Percentiles rank a stretch among this genome's conserved stretches.
These are phyloP conservation scores for Tolypeutes matacus DNA, from an alignment of 2,797 vertebrate species.

Conservation along the genomic window DNA sequence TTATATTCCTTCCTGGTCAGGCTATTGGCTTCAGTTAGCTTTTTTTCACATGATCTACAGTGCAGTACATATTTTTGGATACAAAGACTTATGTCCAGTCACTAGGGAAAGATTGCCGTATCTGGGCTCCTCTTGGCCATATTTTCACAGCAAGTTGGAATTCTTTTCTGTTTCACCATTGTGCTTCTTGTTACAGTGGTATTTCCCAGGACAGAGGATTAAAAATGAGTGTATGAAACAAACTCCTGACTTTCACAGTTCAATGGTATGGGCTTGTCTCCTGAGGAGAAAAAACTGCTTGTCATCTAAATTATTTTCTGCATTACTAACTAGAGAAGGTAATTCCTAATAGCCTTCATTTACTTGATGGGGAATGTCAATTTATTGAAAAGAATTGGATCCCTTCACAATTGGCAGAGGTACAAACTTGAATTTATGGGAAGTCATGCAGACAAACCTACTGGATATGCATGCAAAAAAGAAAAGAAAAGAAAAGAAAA, in stretches of 20 bases:
- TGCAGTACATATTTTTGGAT: neutral
- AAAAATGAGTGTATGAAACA: slow-evolving; percentile 46
- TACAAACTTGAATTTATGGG: neutral
- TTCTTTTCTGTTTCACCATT: neutral
- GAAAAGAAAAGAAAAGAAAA: neutral
- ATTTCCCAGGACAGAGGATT: slow-evolving; percentile 45
- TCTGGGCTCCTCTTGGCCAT: neutral
- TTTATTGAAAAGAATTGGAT: slow-evolving; percentile 36
- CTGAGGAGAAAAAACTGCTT: neutral
- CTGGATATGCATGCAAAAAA: neutral
- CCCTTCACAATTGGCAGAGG: neutral
- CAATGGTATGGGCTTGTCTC: neutral
- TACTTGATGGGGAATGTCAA: slow-evolving; percentile 52
- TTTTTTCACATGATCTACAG: slow-evolving; percentile 16
- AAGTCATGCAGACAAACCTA: neutral
- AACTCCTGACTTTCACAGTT: slow-evolving; percentile 69
- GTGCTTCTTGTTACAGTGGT: neutral
- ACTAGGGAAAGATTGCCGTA: neutral
- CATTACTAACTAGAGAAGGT: slow-evolving; percentile 58
- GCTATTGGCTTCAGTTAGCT: slow-evolving; percentile 50
- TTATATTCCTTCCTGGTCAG: neutral
- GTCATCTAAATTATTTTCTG: slow-evolving; percentile 66
- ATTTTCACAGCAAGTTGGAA: slow-evolving; percentile 34
- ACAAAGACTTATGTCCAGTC: neutral
- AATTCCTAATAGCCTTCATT: slow-evolving; percentile 48